These are phyloP conservation scores for Drosophila kanekoi DNA, from an alignment of 2,888 invertebrate species.

Conservation along the genomic window DNA sequence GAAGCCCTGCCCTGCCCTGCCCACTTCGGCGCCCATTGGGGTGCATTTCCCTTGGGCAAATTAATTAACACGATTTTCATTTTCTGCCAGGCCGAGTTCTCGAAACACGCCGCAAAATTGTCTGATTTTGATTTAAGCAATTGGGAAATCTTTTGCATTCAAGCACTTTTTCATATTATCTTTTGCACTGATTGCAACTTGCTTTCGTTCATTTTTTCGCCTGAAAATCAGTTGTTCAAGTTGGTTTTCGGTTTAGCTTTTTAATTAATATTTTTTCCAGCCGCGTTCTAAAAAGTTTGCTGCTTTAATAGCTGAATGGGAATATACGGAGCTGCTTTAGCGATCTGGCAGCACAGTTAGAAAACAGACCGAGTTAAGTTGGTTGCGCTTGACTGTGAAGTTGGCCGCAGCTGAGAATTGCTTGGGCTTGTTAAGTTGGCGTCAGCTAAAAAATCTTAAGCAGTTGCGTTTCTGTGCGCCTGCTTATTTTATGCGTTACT, in stretches of 20 bases:
- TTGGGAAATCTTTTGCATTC: slow-evolving; percentile 30
- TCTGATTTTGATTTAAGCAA: slow-evolving; percentile 22
- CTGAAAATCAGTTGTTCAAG: background rate
- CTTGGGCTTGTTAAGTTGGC: background rate
- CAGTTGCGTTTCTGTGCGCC: background rate
- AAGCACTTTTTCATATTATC: background rate
- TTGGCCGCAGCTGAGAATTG: slow-evolving; percentile 6
- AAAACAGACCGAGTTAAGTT: slow-evolving; percentile 8
- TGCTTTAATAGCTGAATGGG: background rate
- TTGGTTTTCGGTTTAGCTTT: background rate
- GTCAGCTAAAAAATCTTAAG: background rate
- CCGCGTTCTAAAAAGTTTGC: background rate
- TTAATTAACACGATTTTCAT: slow-evolving; percentile 66
- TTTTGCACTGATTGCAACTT: slow-evolving; percentile 19
- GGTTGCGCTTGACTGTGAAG: slow-evolving; percentile 6
- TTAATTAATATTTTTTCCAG: background rate
- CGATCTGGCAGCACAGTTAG: background rate
- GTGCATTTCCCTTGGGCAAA: slow-evolving; percentile 34
- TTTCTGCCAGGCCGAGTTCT: slow-evolving; percentile 22
- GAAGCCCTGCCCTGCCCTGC: background rate
- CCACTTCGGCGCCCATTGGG: background rate
- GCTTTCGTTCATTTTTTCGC: background rate
- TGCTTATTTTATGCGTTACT: background rate
- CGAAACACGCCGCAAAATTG: slow-evolving; percentile 15
- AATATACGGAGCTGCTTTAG: background rate